Conservation (phyloP, 2,113 vertebrate genomes). For the Macheiramphus alcinus region DNA sequence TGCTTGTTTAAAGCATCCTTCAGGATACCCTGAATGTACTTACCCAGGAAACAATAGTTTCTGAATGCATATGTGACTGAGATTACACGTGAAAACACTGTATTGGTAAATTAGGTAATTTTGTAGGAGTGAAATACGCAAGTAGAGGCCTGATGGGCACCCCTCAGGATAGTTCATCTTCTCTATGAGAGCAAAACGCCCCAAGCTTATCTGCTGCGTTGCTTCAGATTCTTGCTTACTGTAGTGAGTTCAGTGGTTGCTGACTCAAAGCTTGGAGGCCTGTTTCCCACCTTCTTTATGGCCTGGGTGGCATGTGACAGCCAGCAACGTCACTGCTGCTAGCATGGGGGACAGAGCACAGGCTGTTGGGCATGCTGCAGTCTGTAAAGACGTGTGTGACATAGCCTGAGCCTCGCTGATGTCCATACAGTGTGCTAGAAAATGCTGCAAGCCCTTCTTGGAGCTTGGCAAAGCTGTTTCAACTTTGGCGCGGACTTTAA, state of each 20-base stretch:
- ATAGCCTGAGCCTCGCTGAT: not conserved
- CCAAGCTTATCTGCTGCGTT: not conserved
- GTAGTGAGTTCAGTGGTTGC: not conserved
- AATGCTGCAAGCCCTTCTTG: not conserved
- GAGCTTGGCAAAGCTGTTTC: not conserved
- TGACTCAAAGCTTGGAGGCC: not conserved
- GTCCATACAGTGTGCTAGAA: not conserved
- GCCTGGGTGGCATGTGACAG: not conserved
- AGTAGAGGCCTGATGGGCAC: not conserved
- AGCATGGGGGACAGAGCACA: not conserved
- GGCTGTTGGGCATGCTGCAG: not conserved
- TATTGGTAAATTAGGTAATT: not conserved
- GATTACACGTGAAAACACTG: not conserved
- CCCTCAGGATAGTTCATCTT: not conserved
- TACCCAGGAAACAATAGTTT: not conserved
- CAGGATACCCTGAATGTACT: not conserved
- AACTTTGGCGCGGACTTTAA: not conserved
- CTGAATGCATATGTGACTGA: not conserved
- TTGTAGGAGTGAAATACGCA: not conserved
- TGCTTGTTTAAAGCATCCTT: not conserved
- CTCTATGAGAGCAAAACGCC: not conserved
- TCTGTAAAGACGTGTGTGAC: not conserved
- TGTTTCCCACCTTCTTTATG: not conserved
- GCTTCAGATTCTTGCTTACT: not conserved
- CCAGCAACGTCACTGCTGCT: not conserved